Conservation (phyloP, 2,797 vertebrate genomes). For the Hoplostethus atlanticus region DNA sequence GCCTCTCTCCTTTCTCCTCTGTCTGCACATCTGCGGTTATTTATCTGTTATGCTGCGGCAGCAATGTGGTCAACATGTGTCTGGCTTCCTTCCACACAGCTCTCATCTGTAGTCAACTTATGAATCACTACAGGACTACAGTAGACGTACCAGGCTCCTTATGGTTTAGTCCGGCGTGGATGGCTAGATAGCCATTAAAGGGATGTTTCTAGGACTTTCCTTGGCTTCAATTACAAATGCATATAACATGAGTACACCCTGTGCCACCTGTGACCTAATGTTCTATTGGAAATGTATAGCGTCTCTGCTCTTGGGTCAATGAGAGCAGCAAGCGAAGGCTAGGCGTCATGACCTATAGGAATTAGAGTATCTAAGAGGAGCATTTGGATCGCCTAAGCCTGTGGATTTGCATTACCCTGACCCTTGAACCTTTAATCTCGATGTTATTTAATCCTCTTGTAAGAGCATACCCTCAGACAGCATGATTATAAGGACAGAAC, state of each 20-base stretch:
- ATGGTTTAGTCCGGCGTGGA: slow-evolving; percentile 14
- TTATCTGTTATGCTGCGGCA: slow-evolving; percentile 79
- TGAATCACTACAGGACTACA: slow-evolving; percentile 53
- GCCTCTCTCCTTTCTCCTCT: slow-evolving; percentile 53
- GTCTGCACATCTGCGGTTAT: slow-evolving; percentile 80
- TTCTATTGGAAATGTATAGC: slow-evolving; percentile 24
- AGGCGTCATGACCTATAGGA: slow-evolving; percentile 44
- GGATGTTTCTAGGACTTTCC: slow-evolving; percentile 15
- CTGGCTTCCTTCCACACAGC: slow-evolving; percentile 70
- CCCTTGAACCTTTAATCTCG: slow-evolving; percentile 73
- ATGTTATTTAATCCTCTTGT: slow-evolving; percentile 71
- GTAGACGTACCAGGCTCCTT: slow-evolving; percentile 47
- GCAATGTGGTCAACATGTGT: slow-evolving; percentile 84
- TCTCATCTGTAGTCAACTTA: slow-evolving; percentile 71
- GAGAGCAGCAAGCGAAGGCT: slow-evolving; percentile 39
- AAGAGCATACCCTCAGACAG: slow-evolving; percentile 56
- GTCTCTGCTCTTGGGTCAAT: slow-evolving; percentile 26
- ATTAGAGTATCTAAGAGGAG: slow-evolving; percentile 58
- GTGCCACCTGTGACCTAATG: slow-evolving; percentile 40
- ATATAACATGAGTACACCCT: slow-evolving; percentile 17
- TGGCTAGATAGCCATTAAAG: background rate
- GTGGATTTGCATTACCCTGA: slow-evolving; percentile 69
- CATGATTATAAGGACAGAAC: slow-evolving; percentile 42
- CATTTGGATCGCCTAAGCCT: slow-evolving; percentile 63
- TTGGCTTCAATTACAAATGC: background rate